These are phyloP conservation scores for Stomatorhinus ivindoensis DNA, from an alignment of 2,113 vertebrate species.

Conservation along the genomic window DNA sequence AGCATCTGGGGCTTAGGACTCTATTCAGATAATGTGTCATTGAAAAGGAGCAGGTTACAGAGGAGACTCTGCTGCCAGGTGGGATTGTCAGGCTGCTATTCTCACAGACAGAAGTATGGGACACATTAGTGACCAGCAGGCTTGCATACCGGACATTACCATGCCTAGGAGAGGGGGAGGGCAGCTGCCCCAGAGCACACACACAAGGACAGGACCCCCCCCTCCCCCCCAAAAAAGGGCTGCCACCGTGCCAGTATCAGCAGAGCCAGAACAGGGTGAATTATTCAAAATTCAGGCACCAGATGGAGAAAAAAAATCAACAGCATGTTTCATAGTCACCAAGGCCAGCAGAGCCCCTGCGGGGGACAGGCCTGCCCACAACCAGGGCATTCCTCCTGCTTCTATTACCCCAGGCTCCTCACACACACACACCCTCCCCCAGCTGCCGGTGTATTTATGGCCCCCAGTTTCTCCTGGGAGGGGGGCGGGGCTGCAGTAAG, in stretches of 20 bases:
- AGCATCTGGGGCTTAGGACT: not conserved
- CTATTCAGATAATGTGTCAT: not conserved
- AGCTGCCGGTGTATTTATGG: conserved; percentile 43
- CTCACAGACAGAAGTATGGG: not conserved
- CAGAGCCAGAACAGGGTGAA: conserved; percentile 53
- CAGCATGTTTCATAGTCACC: conserved; percentile 13
- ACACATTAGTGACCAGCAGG: not conserved
- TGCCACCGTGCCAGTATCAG: not conserved
- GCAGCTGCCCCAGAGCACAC: conserved; percentile 39
- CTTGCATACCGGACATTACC: not conserved
- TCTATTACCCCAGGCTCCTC: not conserved
- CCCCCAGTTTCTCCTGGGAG: conserved; percentile 31
- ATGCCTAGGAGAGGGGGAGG: conserved; percentile 22
- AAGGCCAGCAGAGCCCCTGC: not conserved
- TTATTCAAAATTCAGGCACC: conserved; percentile 47
- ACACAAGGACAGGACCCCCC: conserved; percentile 4
- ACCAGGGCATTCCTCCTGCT: not conserved
- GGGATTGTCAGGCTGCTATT: not conserved
- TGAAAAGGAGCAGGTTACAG: not conserved
- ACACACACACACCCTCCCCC: not conserved
- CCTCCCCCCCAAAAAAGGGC: not conserved
- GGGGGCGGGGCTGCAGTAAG: conserved; percentile 48
- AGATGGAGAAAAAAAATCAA: conserved; percentile 38
- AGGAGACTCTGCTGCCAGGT: not conserved
- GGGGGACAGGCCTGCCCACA: not conserved